phyloP scores from a whole-genome alignment of 2,888 invertebrate species.

The Chrysolina americana region DNA sequence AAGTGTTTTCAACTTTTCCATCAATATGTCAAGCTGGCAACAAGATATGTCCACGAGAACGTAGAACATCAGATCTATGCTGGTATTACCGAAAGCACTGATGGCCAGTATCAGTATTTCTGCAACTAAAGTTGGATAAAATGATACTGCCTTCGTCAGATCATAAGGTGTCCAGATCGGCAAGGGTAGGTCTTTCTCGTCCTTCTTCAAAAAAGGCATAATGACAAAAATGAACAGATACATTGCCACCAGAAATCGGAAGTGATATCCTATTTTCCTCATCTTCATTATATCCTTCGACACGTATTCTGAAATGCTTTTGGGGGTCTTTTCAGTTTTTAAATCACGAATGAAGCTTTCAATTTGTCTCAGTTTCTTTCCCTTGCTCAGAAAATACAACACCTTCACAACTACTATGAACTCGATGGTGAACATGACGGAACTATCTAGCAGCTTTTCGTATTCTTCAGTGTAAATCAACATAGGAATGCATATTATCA shows the following conservation, averaged over 20 bases:
- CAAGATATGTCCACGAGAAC: constrained; percentile 24
- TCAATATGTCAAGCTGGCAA: constrained; percentile 28
- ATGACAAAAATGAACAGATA: constrained; percentile 11
- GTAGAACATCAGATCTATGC: constrained; percentile 23
- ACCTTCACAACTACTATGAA: background rate
- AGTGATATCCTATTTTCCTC: background rate
- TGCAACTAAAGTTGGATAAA: background rate
- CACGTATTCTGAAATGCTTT: background rate
- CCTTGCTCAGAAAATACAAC: background rate
- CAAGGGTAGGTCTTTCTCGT: background rate
- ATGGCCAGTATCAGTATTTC: background rate
- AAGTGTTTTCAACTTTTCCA: constrained; percentile 12
- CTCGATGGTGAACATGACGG: background rate
- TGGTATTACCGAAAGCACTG: background rate
- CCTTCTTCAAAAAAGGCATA: constrained; percentile 6
- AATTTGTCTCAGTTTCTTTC: background rate
- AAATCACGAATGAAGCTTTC: background rate
- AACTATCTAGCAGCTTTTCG: background rate
- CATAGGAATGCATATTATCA: background rate
- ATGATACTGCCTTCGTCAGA: background rate
- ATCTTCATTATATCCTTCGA: background rate
- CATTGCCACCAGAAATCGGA: background rate
- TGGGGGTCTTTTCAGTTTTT: background rate
- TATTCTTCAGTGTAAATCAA: background rate
- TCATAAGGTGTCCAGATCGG: constrained; percentile 20